Evolutionary conservation across 2,888 invertebrate species (phyloP).

Genomic region (Cantharis nigra): DNA sequence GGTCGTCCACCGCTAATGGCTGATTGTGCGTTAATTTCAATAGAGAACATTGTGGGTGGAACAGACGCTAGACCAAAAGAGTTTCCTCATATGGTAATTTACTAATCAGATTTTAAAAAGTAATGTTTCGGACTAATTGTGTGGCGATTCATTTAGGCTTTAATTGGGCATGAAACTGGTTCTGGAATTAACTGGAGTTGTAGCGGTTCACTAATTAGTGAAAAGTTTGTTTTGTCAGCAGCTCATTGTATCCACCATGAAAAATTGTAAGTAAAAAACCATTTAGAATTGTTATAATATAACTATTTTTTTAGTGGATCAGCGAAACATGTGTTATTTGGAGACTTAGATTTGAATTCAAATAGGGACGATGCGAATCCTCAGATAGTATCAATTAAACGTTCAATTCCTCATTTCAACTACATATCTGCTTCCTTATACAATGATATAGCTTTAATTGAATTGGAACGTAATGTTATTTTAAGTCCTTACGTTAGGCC

Average conservation of each 20-base stretch:
- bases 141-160: conserved; percentile 21
- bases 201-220: conserved; percentile 40
- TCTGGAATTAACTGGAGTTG: conserved; percentile 58
- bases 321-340: conserved; percentile 53
- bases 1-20: background rate
- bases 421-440: conserved; percentile 53
- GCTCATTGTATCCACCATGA: conserved; percentile 61
- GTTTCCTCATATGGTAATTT: conserved; percentile 21
- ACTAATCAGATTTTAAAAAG: background rate
- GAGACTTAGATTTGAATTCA: conserved; percentile 53
- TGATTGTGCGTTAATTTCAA: background rate
- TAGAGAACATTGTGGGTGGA: conserved; percentile 5
- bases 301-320: conserved; percentile 44
- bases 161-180: conserved; percentile 30
- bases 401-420: conserved; percentile 49
- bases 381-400: conserved; percentile 43
- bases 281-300: too few relatives aligned
- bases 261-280: conserved; percentile 26
- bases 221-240: conserved; percentile 66
- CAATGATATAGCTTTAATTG: conserved; percentile 59
- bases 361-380: conserved; percentile 49
- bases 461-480: conserved; percentile 46
- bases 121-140: background rate
- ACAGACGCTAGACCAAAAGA: conserved; percentile 6
- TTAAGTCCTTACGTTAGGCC: conserved; percentile 55